phyloP scores from a whole-genome alignment of 2,113 vertebrate genomes.

The Dicrurus megarhynchus region DNA sequence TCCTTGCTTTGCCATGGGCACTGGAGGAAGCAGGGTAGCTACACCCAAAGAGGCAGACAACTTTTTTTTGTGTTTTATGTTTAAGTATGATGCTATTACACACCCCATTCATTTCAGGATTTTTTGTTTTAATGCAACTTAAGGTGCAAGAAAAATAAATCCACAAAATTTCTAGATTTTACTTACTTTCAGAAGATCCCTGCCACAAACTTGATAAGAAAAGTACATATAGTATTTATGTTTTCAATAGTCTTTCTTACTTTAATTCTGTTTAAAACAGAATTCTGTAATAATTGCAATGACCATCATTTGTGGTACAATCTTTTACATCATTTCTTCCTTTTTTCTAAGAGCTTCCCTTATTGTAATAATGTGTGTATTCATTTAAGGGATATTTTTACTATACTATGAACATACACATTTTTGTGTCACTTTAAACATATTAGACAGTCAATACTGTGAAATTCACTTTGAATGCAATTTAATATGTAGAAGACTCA shows the following conservation, averaged over 20 bases:
- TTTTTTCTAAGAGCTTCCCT: neutral
- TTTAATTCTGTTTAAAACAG: neutral
- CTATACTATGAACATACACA: neutral
- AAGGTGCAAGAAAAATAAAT: neutral
- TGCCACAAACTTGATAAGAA: neutral
- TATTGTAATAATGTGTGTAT: neutral
- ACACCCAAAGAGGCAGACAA: neutral
- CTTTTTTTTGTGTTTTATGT: neutral
- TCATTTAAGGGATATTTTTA: neutral
- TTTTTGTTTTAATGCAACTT: neutral
- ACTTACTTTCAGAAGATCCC: neutral
- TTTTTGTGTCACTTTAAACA: neutral
- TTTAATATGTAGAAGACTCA: neutral
- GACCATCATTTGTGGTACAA: neutral
- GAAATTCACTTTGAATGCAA: neutral
- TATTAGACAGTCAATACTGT: neutral
- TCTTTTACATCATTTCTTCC: neutral
- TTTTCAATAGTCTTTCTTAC: neutral
- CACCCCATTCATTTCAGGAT: neutral
- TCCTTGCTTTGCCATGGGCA: neutral
- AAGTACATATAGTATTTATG: neutral
- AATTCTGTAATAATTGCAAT: neutral
- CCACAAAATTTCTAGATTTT: neutral
- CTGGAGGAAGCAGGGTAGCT: neutral
- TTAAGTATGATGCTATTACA: neutral